Evolutionary conservation across 2,888 invertebrate genomes (phyloP).

Genomic region (Lithophane socia): DNA sequence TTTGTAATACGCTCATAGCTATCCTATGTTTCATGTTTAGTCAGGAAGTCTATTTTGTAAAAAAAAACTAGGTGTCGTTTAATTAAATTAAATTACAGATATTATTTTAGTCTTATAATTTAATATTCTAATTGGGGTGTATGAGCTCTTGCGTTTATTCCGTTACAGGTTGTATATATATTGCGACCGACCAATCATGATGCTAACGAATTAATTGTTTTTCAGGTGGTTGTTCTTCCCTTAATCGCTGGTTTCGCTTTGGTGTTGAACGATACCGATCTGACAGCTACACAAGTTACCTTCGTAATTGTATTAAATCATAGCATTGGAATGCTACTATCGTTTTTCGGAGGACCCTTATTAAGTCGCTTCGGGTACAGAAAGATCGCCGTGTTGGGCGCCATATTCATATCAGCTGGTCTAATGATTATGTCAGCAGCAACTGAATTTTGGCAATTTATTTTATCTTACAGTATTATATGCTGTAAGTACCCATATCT

Average conservation of each 20-base stretch:
- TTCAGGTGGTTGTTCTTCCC: slow-evolving; percentile 89
- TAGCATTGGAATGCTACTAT: slow-evolving; percentile 92
- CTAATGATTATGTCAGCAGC: slow-evolving; percentile 91
- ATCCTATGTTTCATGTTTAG: too few relatives aligned
- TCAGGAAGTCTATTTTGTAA: too few relatives aligned
- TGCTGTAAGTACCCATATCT: slow-evolving; percentile 91
- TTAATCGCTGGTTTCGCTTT: slow-evolving; percentile 92
- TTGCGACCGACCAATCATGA: too few relatives aligned
- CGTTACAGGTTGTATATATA: too few relatives aligned
- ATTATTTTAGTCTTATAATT: too few relatives aligned
- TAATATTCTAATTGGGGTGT: too few relatives aligned
- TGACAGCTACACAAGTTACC: slow-evolving; percentile 91
- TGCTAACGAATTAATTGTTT: slow-evolving; percentile 2
- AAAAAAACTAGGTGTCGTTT: too few relatives aligned
- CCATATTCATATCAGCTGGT: slow-evolving; percentile 89
- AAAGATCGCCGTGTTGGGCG: slow-evolving; percentile 91
- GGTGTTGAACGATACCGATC: slow-evolving; percentile 89
- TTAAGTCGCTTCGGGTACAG: slow-evolving; percentile 91
- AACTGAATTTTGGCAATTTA: slow-evolving; percentile 89
- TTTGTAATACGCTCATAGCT: too few relatives aligned
- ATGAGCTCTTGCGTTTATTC: too few relatives aligned
- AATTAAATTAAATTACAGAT: too few relatives aligned
- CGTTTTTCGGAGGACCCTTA: slow-evolving; percentile 92
- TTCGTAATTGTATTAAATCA: slow-evolving; percentile 92
- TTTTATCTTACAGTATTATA: slow-evolving; percentile 92